Evolutionary conservation across 2,797 vertebrate genomes (phyloP).

Genomic region (Lerista edwardsae): DNA sequence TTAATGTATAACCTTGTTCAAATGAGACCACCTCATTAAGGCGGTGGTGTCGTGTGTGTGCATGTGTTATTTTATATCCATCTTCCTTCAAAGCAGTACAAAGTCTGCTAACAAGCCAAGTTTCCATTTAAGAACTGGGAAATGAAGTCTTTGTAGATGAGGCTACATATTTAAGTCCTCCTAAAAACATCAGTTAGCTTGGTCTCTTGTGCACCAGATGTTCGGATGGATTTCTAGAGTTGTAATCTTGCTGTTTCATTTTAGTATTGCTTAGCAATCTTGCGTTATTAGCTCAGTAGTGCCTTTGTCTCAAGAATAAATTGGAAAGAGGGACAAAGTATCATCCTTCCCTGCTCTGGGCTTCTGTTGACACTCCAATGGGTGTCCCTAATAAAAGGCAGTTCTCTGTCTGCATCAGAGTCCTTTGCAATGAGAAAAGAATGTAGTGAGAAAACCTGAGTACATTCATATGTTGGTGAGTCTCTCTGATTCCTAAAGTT

Average conservation of each 20-base stretch:
- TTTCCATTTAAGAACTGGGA: neutral
- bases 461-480: neutral
- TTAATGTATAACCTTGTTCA: neutral
- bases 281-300: neutral
- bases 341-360: neutral
- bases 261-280: conserved; percentile 44
- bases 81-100: neutral
- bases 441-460: neutral
- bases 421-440: neutral
- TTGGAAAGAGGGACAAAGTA: neutral
- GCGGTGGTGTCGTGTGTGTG: neutral
- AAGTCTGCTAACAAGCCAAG: neutral
- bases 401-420: neutral
- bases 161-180: rapidly evolving
- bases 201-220: conserved; percentile 48
- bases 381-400: neutral
- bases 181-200: conserved; percentile 54
- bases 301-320: conserved; percentile 14
- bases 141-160: neutral
- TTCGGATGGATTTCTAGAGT: conserved; percentile 18
- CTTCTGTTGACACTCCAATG: neutral
- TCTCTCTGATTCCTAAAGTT: neutral
- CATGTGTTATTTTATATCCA: neutral
- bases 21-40: neutral
- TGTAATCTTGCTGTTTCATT: neutral